phyloP scores from a whole-genome alignment of 2,113 vertebrate species.

The Sturnus vulgaris region DNA sequence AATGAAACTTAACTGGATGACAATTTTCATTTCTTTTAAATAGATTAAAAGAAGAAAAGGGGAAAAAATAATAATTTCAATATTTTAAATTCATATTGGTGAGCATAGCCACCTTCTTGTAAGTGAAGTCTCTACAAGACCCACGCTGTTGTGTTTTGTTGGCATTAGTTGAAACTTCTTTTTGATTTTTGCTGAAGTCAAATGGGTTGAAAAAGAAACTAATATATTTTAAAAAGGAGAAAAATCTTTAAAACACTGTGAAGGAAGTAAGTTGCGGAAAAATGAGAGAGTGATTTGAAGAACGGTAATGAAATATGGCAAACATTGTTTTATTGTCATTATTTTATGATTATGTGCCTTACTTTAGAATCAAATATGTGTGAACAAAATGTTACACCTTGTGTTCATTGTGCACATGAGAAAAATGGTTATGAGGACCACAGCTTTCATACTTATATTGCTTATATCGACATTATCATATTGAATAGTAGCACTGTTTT shows the following conservation, averaged over 20 bases:
- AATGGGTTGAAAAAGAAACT: neutral
- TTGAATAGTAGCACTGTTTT: neutral
- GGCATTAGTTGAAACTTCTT: neutral
- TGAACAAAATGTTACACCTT: neutral
- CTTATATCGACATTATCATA: neutral
- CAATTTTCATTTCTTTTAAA: neutral
- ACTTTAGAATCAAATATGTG: neutral
- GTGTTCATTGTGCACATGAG: neutral
- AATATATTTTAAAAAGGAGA: neutral
- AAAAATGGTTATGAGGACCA: neutral
- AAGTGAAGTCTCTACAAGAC: neutral
- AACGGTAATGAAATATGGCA: neutral
- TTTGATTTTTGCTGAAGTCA: neutral
- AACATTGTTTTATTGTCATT: neutral
- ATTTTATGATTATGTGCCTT: neutral
- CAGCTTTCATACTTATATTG: neutral
- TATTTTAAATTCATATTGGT: neutral
- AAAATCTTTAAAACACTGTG: neutral
- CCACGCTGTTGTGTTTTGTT: neutral
- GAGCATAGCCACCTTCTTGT: neutral
- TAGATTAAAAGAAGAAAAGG: neutral
- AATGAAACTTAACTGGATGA: neutral
- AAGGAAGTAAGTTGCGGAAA: neutral
- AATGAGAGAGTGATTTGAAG: neutral
- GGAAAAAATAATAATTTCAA: neutral